These are phyloP conservation scores for Rhinoptilus africanus DNA, from an alignment of 2,113 vertebrate species.

Conservation along the genomic window DNA sequence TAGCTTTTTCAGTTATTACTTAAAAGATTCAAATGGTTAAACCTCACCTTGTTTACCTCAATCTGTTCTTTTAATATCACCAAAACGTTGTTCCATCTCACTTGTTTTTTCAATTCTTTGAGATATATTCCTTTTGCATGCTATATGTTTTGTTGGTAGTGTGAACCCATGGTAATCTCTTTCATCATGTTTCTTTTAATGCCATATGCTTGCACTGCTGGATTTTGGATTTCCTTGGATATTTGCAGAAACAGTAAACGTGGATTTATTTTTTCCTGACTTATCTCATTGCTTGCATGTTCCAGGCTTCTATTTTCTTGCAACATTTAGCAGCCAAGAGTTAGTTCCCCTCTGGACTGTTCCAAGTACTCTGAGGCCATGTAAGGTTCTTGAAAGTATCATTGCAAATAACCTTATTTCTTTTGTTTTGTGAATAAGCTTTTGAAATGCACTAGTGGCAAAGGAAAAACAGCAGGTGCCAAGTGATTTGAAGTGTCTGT, in stretches of 20 bases:
- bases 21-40: neutral
- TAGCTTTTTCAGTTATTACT: neutral
- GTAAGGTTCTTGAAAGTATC: neutral
- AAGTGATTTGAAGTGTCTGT: neutral
- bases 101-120: neutral
- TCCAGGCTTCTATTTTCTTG: neutral
- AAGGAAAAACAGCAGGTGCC: neutral
- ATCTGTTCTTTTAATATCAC: neutral
- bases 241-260: neutral
- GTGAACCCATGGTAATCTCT: neutral
- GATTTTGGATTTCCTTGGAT: slow-evolving; percentile 30
- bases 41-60: neutral
- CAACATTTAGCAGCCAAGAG: neutral
- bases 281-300: neutral
- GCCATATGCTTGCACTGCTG: slow-evolving; percentile 15
- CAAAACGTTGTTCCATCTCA: neutral
- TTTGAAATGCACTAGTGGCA: neutral
- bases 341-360: neutral
- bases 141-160: neutral
- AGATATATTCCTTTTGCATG: neutral
- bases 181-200: slow-evolving; percentile 19
- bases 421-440: slow-evolving; percentile 4
- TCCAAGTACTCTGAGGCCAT: neutral
- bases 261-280: neutral
- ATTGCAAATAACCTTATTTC: neutral